phyloP scores from a whole-genome alignment of 2,888 invertebrate species.

The Euspilapteryx auroguttella region DNA sequence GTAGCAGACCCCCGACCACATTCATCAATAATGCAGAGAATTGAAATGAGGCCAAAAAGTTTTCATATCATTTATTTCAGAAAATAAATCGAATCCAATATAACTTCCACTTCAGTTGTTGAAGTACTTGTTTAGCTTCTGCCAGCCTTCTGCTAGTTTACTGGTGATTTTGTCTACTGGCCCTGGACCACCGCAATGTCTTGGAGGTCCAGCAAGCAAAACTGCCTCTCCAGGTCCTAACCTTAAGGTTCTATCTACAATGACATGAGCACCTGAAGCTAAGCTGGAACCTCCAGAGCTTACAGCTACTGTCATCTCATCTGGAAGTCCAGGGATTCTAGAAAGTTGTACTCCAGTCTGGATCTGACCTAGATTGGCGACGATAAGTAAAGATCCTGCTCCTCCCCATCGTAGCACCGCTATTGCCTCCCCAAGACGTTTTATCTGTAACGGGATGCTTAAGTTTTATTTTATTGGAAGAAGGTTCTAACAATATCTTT shows the following conservation, averaged over 20 bases:
- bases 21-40: too few relatives aligned
- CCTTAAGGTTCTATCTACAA: constrained; percentile 24
- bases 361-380: constrained; percentile 45
- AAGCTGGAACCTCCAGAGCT: constrained; percentile 30
- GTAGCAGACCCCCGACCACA: too few relatives aligned
- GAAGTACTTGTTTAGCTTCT: constrained; percentile 50
- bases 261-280: constrained; percentile 24
- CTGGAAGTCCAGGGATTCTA: constrained; percentile 32
- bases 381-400: constrained; percentile 29
- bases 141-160: constrained; percentile 48
- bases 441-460: constrained; percentile 44
- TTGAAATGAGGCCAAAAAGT: too few relatives aligned
- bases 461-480: too few relatives aligned
- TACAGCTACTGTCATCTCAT: constrained; percentile 34
- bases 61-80: too few relatives aligned
- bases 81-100: too few relatives aligned
- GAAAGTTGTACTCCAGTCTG: constrained; percentile 45
- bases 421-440: constrained; percentile 52
- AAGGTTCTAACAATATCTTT: too few relatives aligned
- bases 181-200: constrained; percentile 46
- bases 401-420: constrained; percentile 40
- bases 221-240: constrained; percentile 32
- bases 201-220: constrained; percentile 31
- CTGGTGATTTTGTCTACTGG: constrained; percentile 48
- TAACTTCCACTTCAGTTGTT: too few relatives aligned